A percentile compares a stretch with the other conserved stretches of the same genome.
Evolutionary conservation across 2,888 invertebrate species (phyloP).

Genomic region (Acrobasis repandana): DNA sequence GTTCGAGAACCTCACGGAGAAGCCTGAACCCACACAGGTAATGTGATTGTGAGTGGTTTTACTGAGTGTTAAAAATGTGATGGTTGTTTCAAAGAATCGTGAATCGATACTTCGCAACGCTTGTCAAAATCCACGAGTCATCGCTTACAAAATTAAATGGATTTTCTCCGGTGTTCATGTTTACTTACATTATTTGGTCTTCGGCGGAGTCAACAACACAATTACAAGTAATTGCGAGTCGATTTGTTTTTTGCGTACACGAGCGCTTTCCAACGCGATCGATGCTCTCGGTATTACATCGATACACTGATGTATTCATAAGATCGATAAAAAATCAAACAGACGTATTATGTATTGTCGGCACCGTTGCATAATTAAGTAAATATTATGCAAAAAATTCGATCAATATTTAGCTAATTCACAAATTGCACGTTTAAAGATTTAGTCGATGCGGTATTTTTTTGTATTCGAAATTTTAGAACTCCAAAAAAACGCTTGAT

Average conservation of each 20-base stretch:
- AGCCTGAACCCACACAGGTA: slow-evolving; percentile 59
- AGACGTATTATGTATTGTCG: slow-evolving; percentile 7
- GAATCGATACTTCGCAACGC: slow-evolving; percentile 32
- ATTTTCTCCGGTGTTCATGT: slow-evolving; percentile 3
- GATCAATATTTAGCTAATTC: background rate
- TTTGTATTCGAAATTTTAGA: background rate
- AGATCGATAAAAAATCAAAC: slow-evolving; percentile 27
- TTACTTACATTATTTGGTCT: slow-evolving; percentile 7
- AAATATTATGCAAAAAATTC: slow-evolving; percentile 3
- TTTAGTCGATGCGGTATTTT: background rate
- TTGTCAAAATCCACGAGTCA: slow-evolving; percentile 26
- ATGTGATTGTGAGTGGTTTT: slow-evolving; percentile 21
- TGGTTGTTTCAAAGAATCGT: slow-evolving; percentile 38
- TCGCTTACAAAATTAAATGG: slow-evolving; percentile 28
- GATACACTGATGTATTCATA: slow-evolving; percentile 54
- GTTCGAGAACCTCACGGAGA: slow-evolving; percentile 87
- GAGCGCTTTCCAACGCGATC: slow-evolving; percentile 51
- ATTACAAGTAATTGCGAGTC: slow-evolving; percentile 40
- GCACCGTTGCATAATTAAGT: slow-evolving; percentile 19
- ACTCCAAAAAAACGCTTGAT: too few relatives aligned
- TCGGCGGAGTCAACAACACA: slow-evolving; percentile 8
- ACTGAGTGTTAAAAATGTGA: slow-evolving; percentile 17
- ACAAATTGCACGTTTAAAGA: background rate
- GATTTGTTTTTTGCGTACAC: slow-evolving; percentile 39
- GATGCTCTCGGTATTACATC: slow-evolving; percentile 46